Evolutionary conservation across 2,888 invertebrate genomes (phyloP), one percentile per base, ranked within the genome.

Genomic region (Neria commutata): DNA sequence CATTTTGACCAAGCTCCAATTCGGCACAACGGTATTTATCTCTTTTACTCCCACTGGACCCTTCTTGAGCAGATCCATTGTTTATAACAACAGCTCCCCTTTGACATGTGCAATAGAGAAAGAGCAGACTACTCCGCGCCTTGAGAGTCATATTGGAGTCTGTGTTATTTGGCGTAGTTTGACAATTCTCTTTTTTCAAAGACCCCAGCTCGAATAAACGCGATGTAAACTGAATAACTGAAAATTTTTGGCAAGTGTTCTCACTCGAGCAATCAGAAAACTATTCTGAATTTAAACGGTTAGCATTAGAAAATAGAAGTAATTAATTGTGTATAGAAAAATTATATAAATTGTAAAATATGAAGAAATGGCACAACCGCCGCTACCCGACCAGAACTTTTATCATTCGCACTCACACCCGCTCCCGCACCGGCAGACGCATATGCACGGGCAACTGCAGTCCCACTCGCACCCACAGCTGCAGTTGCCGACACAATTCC

Each of bases 281-380:
- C n/a, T n/a, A n/a, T 61, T 62, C 45, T 23, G 62, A 70, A 71
- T 65, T 65, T 69, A 69, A 68, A 70, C 68, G 69, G 69, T 70
- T 71, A 69, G 67, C 63, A 64, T 24, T 33, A 47, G n/a, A n/a
- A n/a, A n/a, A n/a, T n/a, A n/a, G n/a, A n/a, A n/a, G n/a, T n/a
- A n/a, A 51, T 37, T 57, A 52, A 46, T 48, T 52, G 26, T 52
- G 63, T 29, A 61, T 66, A 40, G 48, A 47, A 61, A 54, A 17
- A n/a, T 26, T 50, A 10, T 24, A 34, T 51, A 53, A 8, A 33
- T 56, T 57, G n/a, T 29, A 51, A 56, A 52, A 47, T 42, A 6
- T 50, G 10, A 60, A 62, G 53, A 74, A 69, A 75, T 75, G 75
- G 74, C 73, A 72, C 75, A 72, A 64, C 70, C 66, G 72, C 72